phyloP scores from a whole-genome alignment of 2,797 vertebrate genomes.

The Sphenopsis melanotis region DNA sequence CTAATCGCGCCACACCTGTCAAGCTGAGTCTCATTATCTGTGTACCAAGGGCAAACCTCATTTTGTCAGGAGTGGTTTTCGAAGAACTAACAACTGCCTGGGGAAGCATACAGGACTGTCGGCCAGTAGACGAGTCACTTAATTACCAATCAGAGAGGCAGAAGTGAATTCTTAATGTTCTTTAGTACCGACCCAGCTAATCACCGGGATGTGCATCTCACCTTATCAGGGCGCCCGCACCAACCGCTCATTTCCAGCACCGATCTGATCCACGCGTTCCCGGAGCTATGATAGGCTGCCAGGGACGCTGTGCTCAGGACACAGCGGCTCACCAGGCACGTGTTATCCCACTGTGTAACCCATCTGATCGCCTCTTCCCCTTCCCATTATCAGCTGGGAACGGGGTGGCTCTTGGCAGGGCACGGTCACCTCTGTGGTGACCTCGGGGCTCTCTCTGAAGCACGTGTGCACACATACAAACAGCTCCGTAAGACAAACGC shows the following conservation, averaged over 20 bases:
- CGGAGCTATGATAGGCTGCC: background rate
- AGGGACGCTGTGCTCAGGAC: constrained; percentile 37
- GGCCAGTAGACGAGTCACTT: constrained; percentile 89
- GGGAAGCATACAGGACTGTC: constrained; percentile 83
- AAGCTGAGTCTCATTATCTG: constrained; percentile 90
- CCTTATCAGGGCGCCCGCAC: constrained; percentile 25
- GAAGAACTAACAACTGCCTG: constrained; percentile 85
- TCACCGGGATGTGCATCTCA: background rate
- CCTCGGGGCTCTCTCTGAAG: background rate
- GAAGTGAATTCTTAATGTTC: constrained; percentile 77
- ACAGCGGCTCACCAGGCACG: constrained; percentile 18
- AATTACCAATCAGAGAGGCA: constrained; percentile 83
- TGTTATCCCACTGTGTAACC: background rate
- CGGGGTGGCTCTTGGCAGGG: background rate
- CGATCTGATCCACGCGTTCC: background rate
- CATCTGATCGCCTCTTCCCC: background rate
- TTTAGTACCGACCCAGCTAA: constrained; percentile 55
- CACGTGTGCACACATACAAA: background rate
- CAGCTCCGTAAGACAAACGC: background rate
- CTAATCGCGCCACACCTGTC: constrained; percentile 95
- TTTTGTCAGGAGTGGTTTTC: constrained; percentile 87
- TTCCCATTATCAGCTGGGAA: constrained; percentile 12
- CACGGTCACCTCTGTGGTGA: background rate
- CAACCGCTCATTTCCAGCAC: background rate
- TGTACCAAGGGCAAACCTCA: constrained; percentile 86